Conservation (phyloP, 2,797 vertebrate genomes). For the Galagoides demidoff region DNA sequence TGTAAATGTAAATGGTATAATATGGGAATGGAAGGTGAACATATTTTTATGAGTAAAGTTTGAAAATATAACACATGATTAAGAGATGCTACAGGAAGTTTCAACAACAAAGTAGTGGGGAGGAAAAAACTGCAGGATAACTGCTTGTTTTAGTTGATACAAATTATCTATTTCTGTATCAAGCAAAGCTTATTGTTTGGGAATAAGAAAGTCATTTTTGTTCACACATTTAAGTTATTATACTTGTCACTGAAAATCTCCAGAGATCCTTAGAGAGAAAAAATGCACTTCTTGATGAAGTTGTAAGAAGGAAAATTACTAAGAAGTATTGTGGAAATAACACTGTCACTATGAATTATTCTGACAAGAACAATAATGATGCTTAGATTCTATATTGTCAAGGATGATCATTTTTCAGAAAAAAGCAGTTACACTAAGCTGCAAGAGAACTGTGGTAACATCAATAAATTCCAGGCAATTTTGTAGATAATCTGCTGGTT, state of each 20-base stretch:
- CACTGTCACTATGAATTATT: conserved; percentile 12
- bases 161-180: conserved; percentile 40
- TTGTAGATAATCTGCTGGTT: neutral
- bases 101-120: neutral
- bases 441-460: neutral
- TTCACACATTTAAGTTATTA: conserved; percentile 60
- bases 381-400: neutral
- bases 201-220: conserved; percentile 48
- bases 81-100: neutral
- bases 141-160: neutral
- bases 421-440: neutral
- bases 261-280: conserved; percentile 48
- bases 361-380: conserved; percentile 1
- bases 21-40: neutral
- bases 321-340: conserved; percentile 38
- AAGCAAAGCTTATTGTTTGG: conserved; percentile 49
- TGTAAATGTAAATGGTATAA: neutral
- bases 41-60: neutral
- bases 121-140: neutral
- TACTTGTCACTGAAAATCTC: conserved; percentile 43
- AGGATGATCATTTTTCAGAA: neutral
- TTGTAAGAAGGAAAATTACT: conserved; percentile 15
- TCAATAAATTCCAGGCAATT: neutral
- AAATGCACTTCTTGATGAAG: conserved; percentile 42
- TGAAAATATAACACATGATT: conserved; percentile 8